These are phyloP conservation scores for Phaonia tiefii DNA, from an alignment of 2,888 invertebrate species.

Conservation along the genomic window DNA sequence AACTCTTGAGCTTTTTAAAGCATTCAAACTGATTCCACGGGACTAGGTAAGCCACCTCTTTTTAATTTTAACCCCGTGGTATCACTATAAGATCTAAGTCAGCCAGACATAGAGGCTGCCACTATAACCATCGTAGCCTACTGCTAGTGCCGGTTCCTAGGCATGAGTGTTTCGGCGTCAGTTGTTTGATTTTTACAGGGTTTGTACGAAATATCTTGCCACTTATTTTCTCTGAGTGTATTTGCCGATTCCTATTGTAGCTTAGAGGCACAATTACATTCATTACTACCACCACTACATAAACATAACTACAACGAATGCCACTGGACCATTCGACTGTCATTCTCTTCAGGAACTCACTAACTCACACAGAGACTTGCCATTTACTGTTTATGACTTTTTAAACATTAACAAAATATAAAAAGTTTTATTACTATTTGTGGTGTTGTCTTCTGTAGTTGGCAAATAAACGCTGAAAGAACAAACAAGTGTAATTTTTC, in stretches of 20 bases:
- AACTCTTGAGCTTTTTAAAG: too few relatives aligned
- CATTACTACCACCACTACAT: slow-evolving; percentile 1
- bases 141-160: too few relatives aligned
- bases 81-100: too few relatives aligned
- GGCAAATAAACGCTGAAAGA: slow-evolving; percentile 35
- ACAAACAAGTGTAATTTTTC: slow-evolving; percentile 35
- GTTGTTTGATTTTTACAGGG: too few relatives aligned
- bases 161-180: too few relatives aligned
- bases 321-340: not conserved
- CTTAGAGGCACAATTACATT: slow-evolving; percentile 27
- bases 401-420: slow-evolving; percentile 52
- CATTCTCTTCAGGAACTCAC: not conserved
- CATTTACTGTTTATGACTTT: slow-evolving; percentile 57
- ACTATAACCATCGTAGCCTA: too few relatives aligned
- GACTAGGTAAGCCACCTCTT: too few relatives aligned
- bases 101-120: too few relatives aligned
- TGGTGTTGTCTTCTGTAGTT: slow-evolving; percentile 28
- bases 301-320: slow-evolving; percentile 7
- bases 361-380: not conserved
- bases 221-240: slow-evolving; percentile 5
- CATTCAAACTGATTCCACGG: too few relatives aligned
- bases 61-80: too few relatives aligned
- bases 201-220: too few relatives aligned
- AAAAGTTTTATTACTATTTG: slow-evolving; percentile 54
- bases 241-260: slow-evolving; percentile 13